Evolutionary conservation across 2,113 vertebrate genomes (phyloP), one percentile per base, ranked within the genome.

Genomic region (Condylura cristata): DNA sequence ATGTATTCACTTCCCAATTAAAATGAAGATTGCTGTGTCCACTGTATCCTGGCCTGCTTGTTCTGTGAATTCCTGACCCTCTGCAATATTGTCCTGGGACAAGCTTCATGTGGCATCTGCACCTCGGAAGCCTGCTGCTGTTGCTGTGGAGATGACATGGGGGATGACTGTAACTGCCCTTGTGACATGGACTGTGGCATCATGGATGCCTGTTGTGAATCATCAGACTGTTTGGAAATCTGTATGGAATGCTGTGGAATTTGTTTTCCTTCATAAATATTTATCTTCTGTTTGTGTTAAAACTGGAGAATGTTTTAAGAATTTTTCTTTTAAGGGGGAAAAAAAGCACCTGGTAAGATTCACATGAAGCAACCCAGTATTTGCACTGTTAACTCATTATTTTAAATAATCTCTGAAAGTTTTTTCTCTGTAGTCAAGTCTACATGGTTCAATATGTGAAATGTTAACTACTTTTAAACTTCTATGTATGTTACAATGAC

Each of bases 171-270:
- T 95, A 98, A 98, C 97, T 99, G 98, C 95, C 98, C 98, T 0
- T 99, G 99, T 78, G 99, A 99, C 65, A 98, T 99, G 99, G 99
- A 99, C 96, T 99, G 99, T 88, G 99, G 99, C 97, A 99, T 99
- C 97, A 99, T 99, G 99, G 99, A 99, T 0, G 99, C 99, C 37
- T 99, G 99, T 98, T 99, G 99, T 97, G 99, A 99, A 98, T 99
- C 99, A 34, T 99, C 99, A 18, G 99, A 99, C 98, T 99, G 99
- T 97, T 98, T 99, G 98, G 99, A 99, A 98, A 99, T 99, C 98
- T 99, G 99, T 96, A 99, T 99, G 99, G 99, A 99, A 98, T 99
- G 99, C 98, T 99, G 99, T 91, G 99, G 99, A 61, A 99, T 99
- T 98, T 99, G 99, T 97, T 99, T 99, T 97, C 99, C 99, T 58